Evolutionary conservation across 2,113 vertebrate species (phyloP), one percentile per base, ranked within the genome.

Genomic region (Xyliphius kryptos): DNA sequence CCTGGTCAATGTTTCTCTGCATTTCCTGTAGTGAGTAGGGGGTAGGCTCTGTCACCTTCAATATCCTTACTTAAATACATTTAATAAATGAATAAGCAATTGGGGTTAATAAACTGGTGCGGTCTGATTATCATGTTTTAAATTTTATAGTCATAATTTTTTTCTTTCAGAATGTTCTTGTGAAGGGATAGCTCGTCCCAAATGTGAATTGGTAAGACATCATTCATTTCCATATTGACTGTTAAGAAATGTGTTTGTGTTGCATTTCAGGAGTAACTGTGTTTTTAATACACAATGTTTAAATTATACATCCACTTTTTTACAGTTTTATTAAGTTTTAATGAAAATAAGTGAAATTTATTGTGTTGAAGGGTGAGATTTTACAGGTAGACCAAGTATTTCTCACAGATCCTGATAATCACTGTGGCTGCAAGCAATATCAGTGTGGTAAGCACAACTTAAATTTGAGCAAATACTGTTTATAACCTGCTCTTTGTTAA

Each of bases 101-200:
- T n/a, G n/a, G n/a, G n/a, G n/a, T n/a, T n/a, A 32, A 32, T 32
- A 32, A 32, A 32, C 26, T 32, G 26, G 2, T 32, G 26, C 4
- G 7, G 26, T 32, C 26, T 32, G 26, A 6, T 32, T 32, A 41
- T 41, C 13, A 14, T 14, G 9, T 10, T 41, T 41, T 7, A 14
- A 9, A 11, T 48, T 37, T 15, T 6, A 3, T 47, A 32, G 32
- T 3, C 36, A 51, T 15, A 68, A 16, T 58, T 62, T 78, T 6
- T 53, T 53, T 48, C 71, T 88, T 89, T 74, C 79, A 98, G 96
- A 93, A 74, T 98, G 96, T 74, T 84, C 89, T 5, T 97, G 95
- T 0, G 92, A 95, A 43, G 87, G 80, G 16, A 86, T 97, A 7
- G 66, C 82, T 1, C 87, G 83, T 38, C 92, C 92, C 52, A 87